Conservation (phyloP, 1,140 invertebrate species). For the Cephus cinctus region DNA sequence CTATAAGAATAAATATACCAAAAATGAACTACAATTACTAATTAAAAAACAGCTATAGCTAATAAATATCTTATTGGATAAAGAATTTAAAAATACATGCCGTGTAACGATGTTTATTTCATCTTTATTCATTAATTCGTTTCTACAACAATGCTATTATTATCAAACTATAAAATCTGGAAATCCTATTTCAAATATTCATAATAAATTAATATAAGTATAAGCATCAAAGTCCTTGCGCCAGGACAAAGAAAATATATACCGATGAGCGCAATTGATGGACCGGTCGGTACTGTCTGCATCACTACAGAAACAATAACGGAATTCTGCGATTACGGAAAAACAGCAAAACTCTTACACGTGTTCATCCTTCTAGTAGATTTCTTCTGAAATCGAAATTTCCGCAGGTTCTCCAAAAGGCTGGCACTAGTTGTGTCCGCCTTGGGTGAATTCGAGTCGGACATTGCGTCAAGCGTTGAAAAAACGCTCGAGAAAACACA, state of each 20-base stretch:
- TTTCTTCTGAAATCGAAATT: conserved; percentile 48
- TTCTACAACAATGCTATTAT: not conserved
- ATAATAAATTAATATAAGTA: not conserved
- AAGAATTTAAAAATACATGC: too few species aligned
- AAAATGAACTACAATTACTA: not conserved
- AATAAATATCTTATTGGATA: not conserved
- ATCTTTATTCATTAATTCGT: conserved; percentile 1
- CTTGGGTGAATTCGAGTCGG: conserved; percentile 39
- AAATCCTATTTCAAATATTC: not conserved
- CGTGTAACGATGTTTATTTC: not conserved
- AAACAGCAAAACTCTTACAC: conserved; percentile 33
- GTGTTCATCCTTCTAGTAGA: conserved; percentile 37
- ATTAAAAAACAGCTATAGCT: not conserved
- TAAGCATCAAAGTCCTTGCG: too few species aligned
- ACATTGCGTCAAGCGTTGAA: conserved; percentile 33
- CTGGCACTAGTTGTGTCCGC: conserved; percentile 35
- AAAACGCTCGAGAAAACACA: conserved; percentile 21
- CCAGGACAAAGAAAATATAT: not conserved
- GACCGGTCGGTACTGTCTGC: not conserved
- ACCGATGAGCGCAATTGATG: not conserved
- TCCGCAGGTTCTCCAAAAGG: conserved; percentile 35
- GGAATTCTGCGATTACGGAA: not conserved
- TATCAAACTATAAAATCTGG: not conserved
- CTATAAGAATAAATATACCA: conserved; percentile 22
- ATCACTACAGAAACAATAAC: too few species aligned